Base-by-base conservation (phyloP, 2,113 vertebrate species). In the Arvicanthis niloticus region DNA sequence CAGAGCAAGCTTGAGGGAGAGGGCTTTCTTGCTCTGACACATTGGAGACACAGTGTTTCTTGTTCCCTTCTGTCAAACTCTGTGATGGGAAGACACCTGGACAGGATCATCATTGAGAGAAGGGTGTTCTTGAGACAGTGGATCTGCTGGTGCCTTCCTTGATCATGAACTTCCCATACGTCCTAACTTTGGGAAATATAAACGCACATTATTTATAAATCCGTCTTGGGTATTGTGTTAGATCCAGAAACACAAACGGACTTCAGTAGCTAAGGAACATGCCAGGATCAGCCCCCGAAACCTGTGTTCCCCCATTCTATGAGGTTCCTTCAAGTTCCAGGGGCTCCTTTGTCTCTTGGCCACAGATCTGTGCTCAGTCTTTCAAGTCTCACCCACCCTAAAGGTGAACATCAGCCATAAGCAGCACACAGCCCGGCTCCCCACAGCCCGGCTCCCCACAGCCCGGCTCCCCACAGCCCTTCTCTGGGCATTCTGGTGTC, bases 361-460 rank as follows among this genome's bases (percentile, higher is more conserved):
- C 73, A 89, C 37, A 75, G 70, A 5, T 72, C 21, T 81, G 40
- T 76, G 34, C 15, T 51, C 12, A n/a, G 19, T 75, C 82, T 97
- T 75, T 84, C 56, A 89, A 90, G 15, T 91, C 48, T 65, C 88
- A 12, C 12, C 89, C 67, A 48, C n/a, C 24, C 21, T 31, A 42
- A 65, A 81, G 86, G 70, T 11, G 93, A 84, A 34, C n/a, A 45
- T 81, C n/a, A 89, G 85, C 51, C 84, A 77, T 40, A 93, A n/a
- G 62, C 56, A 81, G 84, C 13, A 7, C 31, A 13, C 73, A n/a
- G 48, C 45, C 82, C 26, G 58, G 34, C 60, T 91, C 42, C 37
- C 51, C 65, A 75, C 5, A 24, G 15, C 76, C 40, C 17, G n/a
- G n/a, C n/a, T n/a, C n/a, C n/a, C n/a, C 31, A 13, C 73, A n/a